These are phyloP conservation scores for Magallana angulata DNA, from an alignment of 1,140 invertebrate species.

Conservation along the genomic window DNA sequence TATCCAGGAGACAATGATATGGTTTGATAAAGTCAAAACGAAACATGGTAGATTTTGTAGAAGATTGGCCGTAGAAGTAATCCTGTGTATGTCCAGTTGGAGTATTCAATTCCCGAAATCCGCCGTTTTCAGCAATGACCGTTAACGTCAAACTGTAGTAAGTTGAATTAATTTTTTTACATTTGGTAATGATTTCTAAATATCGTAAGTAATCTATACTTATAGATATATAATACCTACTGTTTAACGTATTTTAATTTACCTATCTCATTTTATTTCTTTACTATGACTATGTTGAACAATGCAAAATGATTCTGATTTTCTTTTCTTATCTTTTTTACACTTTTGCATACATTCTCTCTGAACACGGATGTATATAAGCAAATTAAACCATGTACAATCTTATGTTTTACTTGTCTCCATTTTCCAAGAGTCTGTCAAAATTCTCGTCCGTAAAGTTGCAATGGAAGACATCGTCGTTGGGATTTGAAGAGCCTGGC, in stretches of 20 bases:
- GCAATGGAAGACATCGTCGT: neutral
- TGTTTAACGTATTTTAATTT: too few species aligned
- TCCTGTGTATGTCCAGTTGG: neutral
- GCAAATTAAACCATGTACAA: neutral
- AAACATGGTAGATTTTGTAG: slow-evolving; percentile 36
- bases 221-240: too few species aligned
- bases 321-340: too few species aligned
- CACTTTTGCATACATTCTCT: too few species aligned
- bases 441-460: slow-evolving; percentile 37
- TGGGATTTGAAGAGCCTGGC: neutral
- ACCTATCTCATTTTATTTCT: too few species aligned
- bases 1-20: neutral
- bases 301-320: too few species aligned
- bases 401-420: slow-evolving; percentile 40
- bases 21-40: slow-evolving; percentile 32
- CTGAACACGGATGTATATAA: neutral
- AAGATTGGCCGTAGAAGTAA: neutral
- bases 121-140: slow-evolving; percentile 5
- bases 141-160: slow-evolving; percentile 40
- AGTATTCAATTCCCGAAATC: neutral
- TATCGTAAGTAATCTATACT: too few species aligned
- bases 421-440: slow-evolving; percentile 32
- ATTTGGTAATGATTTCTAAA: too few species aligned
- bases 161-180: neutral
- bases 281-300: too few species aligned